phyloP scores from a whole-genome alignment of 2,888 invertebrate genomes.

The Drosophila nr. fundita region DNA sequence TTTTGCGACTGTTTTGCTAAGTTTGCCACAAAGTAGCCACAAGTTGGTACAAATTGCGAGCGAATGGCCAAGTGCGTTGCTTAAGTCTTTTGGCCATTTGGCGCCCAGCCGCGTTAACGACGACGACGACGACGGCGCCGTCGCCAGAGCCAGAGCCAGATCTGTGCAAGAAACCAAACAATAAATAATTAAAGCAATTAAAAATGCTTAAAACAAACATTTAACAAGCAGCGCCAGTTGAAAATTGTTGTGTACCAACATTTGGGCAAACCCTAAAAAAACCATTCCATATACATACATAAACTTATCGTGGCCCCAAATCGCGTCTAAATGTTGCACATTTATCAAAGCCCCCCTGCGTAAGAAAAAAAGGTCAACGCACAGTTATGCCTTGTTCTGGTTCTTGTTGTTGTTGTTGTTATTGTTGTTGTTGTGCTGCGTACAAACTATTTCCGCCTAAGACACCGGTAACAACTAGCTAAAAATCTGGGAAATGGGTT shows the following conservation, averaged over 20 bases:
- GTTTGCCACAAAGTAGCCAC: conserved; percentile 38
- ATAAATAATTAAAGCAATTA: conserved; percentile 83
- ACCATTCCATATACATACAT: conserved; percentile 19
- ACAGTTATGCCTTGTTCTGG: conserved; percentile 72
- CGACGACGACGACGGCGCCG: conserved; percentile 9
- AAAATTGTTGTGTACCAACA: conserved; percentile 59
- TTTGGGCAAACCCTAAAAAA: conserved; percentile 55
- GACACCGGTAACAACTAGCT: conserved; percentile 43
- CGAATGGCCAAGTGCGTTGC: conserved; percentile 66
- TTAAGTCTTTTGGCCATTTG: conserved; percentile 67
- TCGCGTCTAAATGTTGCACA: conserved; percentile 79
- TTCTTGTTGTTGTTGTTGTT: conserved; percentile 51
- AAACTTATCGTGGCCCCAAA: conserved; percentile 77
- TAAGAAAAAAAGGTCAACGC: conserved; percentile 74
- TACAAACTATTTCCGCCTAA: conserved; percentile 74
- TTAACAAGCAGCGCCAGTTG: conserved; percentile 78
- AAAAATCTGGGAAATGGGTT: conserved; percentile 63
- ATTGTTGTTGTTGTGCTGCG: conserved; percentile 30
- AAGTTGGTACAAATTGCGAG: conserved; percentile 61
- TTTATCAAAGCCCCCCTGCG: conserved; percentile 70
- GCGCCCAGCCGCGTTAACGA: conserved; percentile 69
- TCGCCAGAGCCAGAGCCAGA: conserved; percentile 33
- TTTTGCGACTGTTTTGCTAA: conserved; percentile 65
- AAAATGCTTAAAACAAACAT: conserved; percentile 81
- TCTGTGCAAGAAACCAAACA: conserved; percentile 69